Conservation (phyloP, 2,797 vertebrate species). For the Xenops minutus region DNA sequence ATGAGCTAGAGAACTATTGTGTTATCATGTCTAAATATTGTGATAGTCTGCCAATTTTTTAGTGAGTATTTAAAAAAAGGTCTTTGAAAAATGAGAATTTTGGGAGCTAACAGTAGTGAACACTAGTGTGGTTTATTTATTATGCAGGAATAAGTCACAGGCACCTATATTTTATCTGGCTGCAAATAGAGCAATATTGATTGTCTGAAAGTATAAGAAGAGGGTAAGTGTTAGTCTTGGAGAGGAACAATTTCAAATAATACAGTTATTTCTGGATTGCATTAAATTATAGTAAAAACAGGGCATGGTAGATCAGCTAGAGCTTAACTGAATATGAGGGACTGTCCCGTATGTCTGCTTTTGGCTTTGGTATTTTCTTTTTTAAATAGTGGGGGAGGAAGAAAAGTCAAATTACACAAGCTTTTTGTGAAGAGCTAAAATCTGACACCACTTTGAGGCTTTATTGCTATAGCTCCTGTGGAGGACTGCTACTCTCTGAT, state of each 20-base stretch:
- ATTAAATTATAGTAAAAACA: neutral
- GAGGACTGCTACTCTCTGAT: neutral
- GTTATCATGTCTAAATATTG: neutral
- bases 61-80: neutral
- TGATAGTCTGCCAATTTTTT: neutral
- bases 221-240: neutral
- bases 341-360: neutral
- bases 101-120: neutral
- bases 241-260: neutral
- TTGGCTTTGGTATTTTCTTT: neutral
- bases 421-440: neutral
- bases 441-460: neutral
- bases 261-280: neutral
- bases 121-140: neutral
- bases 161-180: neutral
- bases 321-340: neutral
- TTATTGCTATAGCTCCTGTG: neutral
- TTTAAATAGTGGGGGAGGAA: neutral
- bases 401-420: neutral
- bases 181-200: neutral
- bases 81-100: neutral
- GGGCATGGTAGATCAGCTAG: neutral
- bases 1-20: neutral
- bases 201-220: neutral
- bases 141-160: neutral